phyloP scores from a whole-genome alignment of 1,140 invertebrate genomes.

The Frieseomelitta varia region DNA sequence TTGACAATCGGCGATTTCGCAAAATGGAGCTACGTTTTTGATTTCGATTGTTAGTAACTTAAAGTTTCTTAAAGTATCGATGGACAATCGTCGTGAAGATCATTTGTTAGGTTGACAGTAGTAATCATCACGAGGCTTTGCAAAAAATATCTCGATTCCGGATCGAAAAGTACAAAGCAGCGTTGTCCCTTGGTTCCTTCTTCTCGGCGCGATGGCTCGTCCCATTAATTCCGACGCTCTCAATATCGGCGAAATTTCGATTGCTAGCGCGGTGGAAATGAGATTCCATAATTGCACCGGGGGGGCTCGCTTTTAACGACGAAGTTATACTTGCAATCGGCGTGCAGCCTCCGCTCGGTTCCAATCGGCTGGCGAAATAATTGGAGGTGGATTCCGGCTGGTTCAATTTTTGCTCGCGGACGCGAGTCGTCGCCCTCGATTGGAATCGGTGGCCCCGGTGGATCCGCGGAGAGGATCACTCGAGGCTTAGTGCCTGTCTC shows the following conservation, averaged over 20 bases:
- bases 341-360: neutral
- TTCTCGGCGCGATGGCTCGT: neutral
- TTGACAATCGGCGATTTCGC: no score
- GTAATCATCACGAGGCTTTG: no score
- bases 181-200: neutral
- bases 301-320: neutral
- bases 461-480: neutral
- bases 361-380: conserved; percentile 62
- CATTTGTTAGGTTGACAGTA: no score
- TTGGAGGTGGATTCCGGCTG: conserved; percentile 66
- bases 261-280: conserved; percentile 24
- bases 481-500: neutral
- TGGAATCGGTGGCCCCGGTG: neutral
- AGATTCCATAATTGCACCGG: conserved; percentile 12
- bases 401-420: conserved; percentile 69
- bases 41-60: no score
- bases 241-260: conserved; percentile 16
- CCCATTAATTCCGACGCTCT: neutral
- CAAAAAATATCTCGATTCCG: neutral
- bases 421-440: conserved; percentile 11
- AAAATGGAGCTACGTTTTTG: no score
- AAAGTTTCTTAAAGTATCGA: neutral
- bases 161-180: no score
- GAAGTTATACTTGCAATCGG: conserved; percentile 6
- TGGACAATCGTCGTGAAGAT: neutral